Evolutionary conservation across 2,888 invertebrate species (phyloP).

Genomic region (Eilema griseolum): DNA sequence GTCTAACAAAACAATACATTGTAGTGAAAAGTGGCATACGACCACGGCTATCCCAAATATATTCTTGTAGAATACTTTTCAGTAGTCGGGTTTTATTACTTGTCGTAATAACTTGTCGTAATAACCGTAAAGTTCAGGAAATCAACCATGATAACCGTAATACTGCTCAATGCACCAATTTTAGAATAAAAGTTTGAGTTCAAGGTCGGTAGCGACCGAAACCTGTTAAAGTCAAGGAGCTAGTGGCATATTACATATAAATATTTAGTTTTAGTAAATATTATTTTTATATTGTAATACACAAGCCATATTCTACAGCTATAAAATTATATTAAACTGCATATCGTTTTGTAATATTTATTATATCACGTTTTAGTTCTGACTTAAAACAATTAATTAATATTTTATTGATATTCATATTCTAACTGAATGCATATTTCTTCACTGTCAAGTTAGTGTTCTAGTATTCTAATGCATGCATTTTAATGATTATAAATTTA

Average conservation of each 20-base stretch:
- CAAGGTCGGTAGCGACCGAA: constrained; percentile 55
- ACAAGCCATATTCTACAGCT: neutral
- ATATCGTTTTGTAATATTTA: neutral
- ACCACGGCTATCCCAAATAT: too few species aligned
- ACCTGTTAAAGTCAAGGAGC: constrained; percentile 48
- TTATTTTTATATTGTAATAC: neutral
- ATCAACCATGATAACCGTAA: neutral
- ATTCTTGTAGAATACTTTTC: too few species aligned
- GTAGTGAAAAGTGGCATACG: too few species aligned
- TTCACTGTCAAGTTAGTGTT: neutral
- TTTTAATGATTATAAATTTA: neutral
- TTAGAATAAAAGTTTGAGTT: constrained; percentile 53
- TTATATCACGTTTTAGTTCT: constrained; percentile 3
- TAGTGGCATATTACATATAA: neutral
- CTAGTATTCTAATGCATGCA: neutral
- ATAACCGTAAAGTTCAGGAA: too few species aligned
- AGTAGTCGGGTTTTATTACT: too few species aligned
- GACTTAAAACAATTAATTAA: neutral
- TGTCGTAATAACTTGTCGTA: too few species aligned
- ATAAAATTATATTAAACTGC: neutral
- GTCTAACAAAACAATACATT: too few species aligned
- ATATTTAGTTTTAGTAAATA: neutral
- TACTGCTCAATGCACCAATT: constrained; percentile 41
- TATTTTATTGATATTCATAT: constrained; percentile 2
- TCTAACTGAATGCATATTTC: neutral